A percentile compares a stretch with the other conserved stretches of the same genome.
Evolutionary conservation across 1,140 invertebrate genomes (phyloP).

Genomic region (Panulirus ornatus): DNA sequence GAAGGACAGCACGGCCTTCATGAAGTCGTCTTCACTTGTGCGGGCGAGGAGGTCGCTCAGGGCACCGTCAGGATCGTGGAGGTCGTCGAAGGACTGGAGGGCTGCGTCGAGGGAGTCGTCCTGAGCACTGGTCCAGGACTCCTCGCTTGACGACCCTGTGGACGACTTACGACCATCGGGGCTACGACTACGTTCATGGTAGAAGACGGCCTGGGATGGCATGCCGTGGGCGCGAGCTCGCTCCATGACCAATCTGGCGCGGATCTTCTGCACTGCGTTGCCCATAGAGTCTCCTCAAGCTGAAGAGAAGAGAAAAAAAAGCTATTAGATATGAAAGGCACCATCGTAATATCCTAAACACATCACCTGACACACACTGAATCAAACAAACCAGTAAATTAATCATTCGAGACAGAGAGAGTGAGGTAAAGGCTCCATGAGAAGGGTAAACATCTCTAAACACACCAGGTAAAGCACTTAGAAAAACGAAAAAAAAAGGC

Average conservation of each 20-base stretch:
- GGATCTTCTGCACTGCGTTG: conserved; percentile 52
- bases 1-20: conserved; percentile 64
- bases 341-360: too few species aligned
- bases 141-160: conserved; percentile 48
- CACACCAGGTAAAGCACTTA: too few species aligned
- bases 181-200: conserved; percentile 15
- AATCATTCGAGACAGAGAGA: too few species aligned
- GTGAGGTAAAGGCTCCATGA: too few species aligned
- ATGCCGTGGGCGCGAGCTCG: neutral
- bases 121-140: conserved; percentile 53
- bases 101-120: conserved; percentile 38
- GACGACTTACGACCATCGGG: conserved; percentile 43
- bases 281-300: conserved; percentile 36
- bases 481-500: too few species aligned
- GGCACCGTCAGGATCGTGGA: conserved; percentile 29
- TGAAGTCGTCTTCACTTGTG: conserved; percentile 61
- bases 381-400: too few species aligned
- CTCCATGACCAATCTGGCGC: conserved; percentile 47
- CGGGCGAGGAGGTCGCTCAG: conserved; percentile 33
- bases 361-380: too few species aligned
- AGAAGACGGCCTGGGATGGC: conserved; percentile 4
- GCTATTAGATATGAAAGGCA: too few species aligned
- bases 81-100: conserved; percentile 26
- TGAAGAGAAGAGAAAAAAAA: too few species aligned
- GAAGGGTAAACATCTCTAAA: too few species aligned